Evolutionary conservation across 1,140 invertebrate genomes (phyloP).

Genomic region (Calliphora vicina): DNA sequence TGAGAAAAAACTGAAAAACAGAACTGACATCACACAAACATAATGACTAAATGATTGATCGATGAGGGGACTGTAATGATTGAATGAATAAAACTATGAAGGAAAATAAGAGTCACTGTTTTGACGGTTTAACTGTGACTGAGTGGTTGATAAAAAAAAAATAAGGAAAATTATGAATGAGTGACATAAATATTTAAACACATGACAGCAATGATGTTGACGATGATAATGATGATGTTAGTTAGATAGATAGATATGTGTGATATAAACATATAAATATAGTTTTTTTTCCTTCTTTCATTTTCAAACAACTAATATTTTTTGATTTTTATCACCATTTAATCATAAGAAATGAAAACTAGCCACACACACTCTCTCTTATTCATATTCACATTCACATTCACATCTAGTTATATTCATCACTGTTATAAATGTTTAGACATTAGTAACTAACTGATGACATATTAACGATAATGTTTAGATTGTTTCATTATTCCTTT

Average conservation of each 20-base stretch:
- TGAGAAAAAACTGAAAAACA: neutral
- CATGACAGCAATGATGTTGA: constrained; percentile 1
- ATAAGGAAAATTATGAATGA: neutral
- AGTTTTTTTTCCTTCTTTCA: neutral
- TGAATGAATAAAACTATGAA: neutral
- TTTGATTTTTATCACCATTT: neutral
- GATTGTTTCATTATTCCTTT: neutral
- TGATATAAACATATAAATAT: neutral
- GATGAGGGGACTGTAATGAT: neutral
- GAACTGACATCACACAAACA: neutral
- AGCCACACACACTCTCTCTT: neutral
- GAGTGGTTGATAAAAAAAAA: neutral
- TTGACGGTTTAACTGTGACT: neutral
- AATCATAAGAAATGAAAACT: neutral
- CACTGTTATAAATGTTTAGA: too few species aligned
- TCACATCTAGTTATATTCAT: too few species aligned
- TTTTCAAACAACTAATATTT: neutral
- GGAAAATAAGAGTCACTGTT: neutral
- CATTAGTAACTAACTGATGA: constrained; percentile 13
- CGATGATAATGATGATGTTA: neutral
- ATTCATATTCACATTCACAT: too few species aligned
- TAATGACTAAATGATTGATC: neutral
- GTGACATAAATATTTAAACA: constrained; percentile 14
- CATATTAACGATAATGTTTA: neutral
- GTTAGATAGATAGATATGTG: neutral